These are phyloP conservation scores for Drosophila chauvacae DNA, from an alignment of 1,140 invertebrate species.

Conservation along the genomic window DNA sequence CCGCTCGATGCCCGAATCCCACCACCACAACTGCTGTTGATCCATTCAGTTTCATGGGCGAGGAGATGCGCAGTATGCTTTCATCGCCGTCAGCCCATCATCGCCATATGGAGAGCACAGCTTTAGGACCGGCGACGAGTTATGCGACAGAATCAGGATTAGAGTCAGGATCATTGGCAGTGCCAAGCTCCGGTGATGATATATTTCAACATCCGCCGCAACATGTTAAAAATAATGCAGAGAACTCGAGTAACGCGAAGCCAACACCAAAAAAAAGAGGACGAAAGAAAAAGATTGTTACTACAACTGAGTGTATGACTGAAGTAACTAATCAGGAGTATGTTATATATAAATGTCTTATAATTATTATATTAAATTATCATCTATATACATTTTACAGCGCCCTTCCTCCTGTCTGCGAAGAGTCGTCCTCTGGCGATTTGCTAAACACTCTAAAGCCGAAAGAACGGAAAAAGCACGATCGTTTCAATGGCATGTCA, in stretches of 20 bases:
- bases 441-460: conserved; percentile 81
- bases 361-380: not conserved
- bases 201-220: conserved; percentile 22
- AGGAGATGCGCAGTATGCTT: conserved; percentile 52
- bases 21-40: conserved; percentile 43
- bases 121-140: conserved; percentile 4
- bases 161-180: conserved; percentile 7
- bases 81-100: conserved; percentile 28
- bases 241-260: conserved; percentile 27
- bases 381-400: conserved; percentile 12
- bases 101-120: conserved; percentile 14
- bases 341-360: not conserved
- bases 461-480: conserved; percentile 96
- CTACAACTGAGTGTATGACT: conserved; percentile 3
- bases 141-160: conserved; percentile 26
- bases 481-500: conserved; percentile 98
- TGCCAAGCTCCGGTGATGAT: conserved; percentile 15
- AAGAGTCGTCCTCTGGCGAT: conserved; percentile 13
- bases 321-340: conserved; percentile 43
- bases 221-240: conserved; percentile 21
- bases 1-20: conserved; percentile 17
- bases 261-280: conserved; percentile 59
- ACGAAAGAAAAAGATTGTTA: conserved; percentile 59
- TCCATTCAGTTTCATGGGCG: conserved; percentile 62
- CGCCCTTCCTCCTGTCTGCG: conserved; percentile 2